Base-by-base conservation (phyloP, 2,888 invertebrate genomes). In the Lysandra bellargus region DNA sequence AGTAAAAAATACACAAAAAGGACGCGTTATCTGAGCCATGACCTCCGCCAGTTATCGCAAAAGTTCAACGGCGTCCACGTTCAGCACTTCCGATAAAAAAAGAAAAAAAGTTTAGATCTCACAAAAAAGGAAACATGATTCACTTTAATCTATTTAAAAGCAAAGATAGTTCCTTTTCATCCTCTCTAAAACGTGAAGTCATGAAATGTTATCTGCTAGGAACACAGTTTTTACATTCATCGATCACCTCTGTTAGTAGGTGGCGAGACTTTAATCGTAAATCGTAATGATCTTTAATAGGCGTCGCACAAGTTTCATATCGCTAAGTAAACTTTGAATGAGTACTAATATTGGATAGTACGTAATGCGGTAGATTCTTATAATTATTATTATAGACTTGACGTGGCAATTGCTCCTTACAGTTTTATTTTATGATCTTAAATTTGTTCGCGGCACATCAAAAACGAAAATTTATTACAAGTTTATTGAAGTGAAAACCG, bases 11-110 rank as follows among this genome's bases (percentile, higher is more conserved):
- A 81, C 81, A 80, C 80, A 80, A 80, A 84, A 84, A 83, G 82
- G 83, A 80, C 80, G 80, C 76, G 80, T 82, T 85, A 86, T 86
- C 86, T 80, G 81, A 84, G 79, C 84, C 84, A 82, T 86, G 86
- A 86, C 86, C 86, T 79, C 83, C 79, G 81, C 81, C 80, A 77
- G 80, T 81, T 85, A 85, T 85, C 84, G 76, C 79, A 78, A 81
- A 83, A 85, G 85, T 86, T 85, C 83, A 84, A 80, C 76, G 33
- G 53, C 49, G 75, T 75, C 75, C 75, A 75, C n/a, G 53, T 30
- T 57, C 76, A 30, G 57, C 57, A 76, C 83, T 84, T 83, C 81
- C 79, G 84, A 83, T 82, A 83, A 84, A 83, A 79, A 57, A 64
- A 30, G 30, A 30, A 64, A 69, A 69, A 37, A 69, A 69, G 80